Evolutionary conservation across 2,888 invertebrate species (phyloP), one percentile per base, ranked within the genome.

Genomic region (Sinopyrophorus schimmeli): DNA sequence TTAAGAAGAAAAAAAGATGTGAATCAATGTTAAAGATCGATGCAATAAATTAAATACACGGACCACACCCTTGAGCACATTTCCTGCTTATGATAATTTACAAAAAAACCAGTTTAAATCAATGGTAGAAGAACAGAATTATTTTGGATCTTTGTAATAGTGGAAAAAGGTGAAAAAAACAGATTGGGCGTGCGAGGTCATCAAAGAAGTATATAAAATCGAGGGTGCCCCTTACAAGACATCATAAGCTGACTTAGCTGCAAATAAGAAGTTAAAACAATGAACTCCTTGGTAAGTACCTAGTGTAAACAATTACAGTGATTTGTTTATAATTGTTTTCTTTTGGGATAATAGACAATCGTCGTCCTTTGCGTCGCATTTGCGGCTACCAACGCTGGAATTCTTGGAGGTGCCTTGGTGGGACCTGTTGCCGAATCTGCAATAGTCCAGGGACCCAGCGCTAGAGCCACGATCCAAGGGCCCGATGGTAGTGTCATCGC

Each of bases 401-500:
- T 47, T 17, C 54, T 55, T 34, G 59, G 58, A 20, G 55, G 49
- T 17, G 55, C 55, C 17, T 52, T 55, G 12, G 35, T 60, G 3
- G 62, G 59, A 15, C 61, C 62, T 21, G 52, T 55, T 10, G 54
- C 54, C 9, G 57, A 54, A 47, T 61, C 61, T 15, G 57, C 55
- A n/a, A 60, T 61, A 21, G 41, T 64, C 27, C 54, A 57, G 28
- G 65, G 62, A 14, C 65, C 65, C 2, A 53, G 59, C 23, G 55
- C 62, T 21, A 55, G 57, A 11, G 60, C 63, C 2, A 15, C 60
- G 18, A 47, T 64, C 3, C 49, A 54, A 21, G 65, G 65, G 11
- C 65, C 65, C 9, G 65, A 65, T 43, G 65, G 65, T 28, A 63
- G 63, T 49, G 60, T 61, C 23, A 60, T 64, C 32, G 46, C 40